These are phyloP conservation scores for Diabrotica balteata DNA, from an alignment of 2,888 invertebrate species.

Conservation along the genomic window DNA sequence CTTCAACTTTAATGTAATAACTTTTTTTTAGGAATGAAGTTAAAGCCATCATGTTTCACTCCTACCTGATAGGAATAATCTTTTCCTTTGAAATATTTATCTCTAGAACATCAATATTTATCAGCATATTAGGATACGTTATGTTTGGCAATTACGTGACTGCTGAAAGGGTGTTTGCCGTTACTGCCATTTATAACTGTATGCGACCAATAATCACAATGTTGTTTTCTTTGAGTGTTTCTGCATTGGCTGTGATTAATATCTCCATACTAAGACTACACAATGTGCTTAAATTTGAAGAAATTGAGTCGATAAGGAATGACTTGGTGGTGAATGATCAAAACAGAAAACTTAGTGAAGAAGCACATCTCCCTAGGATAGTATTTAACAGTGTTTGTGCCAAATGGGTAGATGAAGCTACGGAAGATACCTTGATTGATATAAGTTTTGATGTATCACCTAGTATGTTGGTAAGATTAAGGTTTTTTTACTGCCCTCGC, in stretches of 20 bases:
- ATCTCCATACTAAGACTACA: constrained; percentile 77
- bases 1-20: no score
- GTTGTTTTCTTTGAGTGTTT: constrained; percentile 86
- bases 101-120: constrained; percentile 85
- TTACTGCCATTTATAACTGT: constrained; percentile 90
- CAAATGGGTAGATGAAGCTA: constrained; percentile 65
- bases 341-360: constrained; percentile 53
- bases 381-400: constrained; percentile 70
- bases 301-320: constrained; percentile 47
- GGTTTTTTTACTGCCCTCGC: no score
- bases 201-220: constrained; percentile 88
- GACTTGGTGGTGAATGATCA: background rate
- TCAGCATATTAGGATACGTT: constrained; percentile 81
- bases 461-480: constrained; percentile 52
- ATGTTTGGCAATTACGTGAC: constrained; percentile 75
- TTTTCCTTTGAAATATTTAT: constrained; percentile 88
- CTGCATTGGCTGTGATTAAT: constrained; percentile 79
- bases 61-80: constrained; percentile 78
- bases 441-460: constrained; percentile 57
- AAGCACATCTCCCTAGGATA: constrained; percentile 46
- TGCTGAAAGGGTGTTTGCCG: constrained; percentile 85
- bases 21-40: constrained; percentile 71
- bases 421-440: constrained; percentile 58
- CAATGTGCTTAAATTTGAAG: constrained; percentile 65
- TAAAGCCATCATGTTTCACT: constrained; percentile 74